Base-by-base conservation (phyloP, 2,888 invertebrate species). In the Drosophila paracracens region DNA sequence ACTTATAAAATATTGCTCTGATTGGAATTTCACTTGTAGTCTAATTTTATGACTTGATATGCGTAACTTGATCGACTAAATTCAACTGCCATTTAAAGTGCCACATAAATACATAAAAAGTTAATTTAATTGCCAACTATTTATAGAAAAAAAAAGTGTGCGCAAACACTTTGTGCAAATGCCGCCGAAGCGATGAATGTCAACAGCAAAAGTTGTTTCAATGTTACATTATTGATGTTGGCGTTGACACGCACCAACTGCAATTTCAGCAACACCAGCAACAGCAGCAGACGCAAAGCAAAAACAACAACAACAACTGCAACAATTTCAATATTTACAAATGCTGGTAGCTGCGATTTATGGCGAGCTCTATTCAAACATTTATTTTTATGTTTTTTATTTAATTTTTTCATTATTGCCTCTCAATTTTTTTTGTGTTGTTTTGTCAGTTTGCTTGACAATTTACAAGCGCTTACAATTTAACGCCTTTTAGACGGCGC, bases 141-240 rank as follows among this genome's bases (percentile, higher is more conserved):
- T 80, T 74, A 74, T 71, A 70, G 65, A 51, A 54, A 67, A 73
- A 65, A 54, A 65, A 54, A 18, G 21, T 54, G 38, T 58, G 59
- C 54, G 46, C 76, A 74, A 78, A 80, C 72, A 75, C 79, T 84
- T 84, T 84, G 84, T 76, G 66, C 21, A 73, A 78, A 76, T 61
- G 84, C 84, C 87, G 83, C 48, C 80, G 71, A 69, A 35, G 61
- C 79, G 79, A 74, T 78, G 74, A 84, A 86, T 79, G 76, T 83
- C 81, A 78, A 78, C 48, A 70, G 54, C 68, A 71, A 75, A 79
- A 79, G 79, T 71, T 72, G 79, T 79, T 79, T 75, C 71, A 79
- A 71, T 75, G 78, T 57, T 79, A 57, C 31, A 52, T 46, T 59
- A 68, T 56, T 53, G 52, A 60, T 69, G 79, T 79, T 76, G 79